Base-by-base conservation (phyloP, 2,888 invertebrate genomes). In the Odontomyia ornata region DNA sequence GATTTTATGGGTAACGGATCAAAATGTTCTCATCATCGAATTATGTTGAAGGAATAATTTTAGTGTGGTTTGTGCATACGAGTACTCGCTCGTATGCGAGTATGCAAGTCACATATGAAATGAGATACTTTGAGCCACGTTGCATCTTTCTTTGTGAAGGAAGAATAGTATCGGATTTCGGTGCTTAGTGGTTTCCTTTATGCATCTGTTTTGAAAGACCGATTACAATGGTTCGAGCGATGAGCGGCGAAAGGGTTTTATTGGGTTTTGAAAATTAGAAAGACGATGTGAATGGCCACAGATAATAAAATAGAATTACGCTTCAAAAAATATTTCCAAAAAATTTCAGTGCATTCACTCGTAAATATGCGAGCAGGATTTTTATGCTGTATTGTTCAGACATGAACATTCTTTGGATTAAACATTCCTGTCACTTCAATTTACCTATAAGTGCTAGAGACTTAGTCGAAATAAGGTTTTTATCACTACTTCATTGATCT, bases 21-120 rank as follows among this genome's bases (percentile, higher is more conserved):
- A 73, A 73, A 73, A 73, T 73, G 57, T 73, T 73, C 73, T 73
- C 73, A 73, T 73, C 73, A 57, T 73, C 57, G 57, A 73, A 73
- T 57, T 73, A 28, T 18, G 25, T 46, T 36, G 11, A 18, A 23
- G 69, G 69, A 47, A 43, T 69, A 56, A 52, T 27, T 30, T 30
- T 73, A 23, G 18, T 73, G 73, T 73, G 73, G 73, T 73, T 73
- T 73, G 13, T 28, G 21, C 52, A 23, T 56, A 25, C 21, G 23
- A 36, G 36, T 3, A 36, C 3, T 36, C n/a, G n/a, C n/a, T n/a
- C n/a, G n/a, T n/a, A n/a, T n/a, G n/a, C n/a, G n/a, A n/a, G 9
- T 36, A 36, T 36, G 36, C 36, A 36, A 36, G 36, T 36, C 36
- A 23, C 36, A 4, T 36, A 57, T 60, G 73, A 73, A 73, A 73